Evolutionary conservation across 2,113 vertebrate species (phyloP).

Genomic region (Lagopus leucura): DNA sequence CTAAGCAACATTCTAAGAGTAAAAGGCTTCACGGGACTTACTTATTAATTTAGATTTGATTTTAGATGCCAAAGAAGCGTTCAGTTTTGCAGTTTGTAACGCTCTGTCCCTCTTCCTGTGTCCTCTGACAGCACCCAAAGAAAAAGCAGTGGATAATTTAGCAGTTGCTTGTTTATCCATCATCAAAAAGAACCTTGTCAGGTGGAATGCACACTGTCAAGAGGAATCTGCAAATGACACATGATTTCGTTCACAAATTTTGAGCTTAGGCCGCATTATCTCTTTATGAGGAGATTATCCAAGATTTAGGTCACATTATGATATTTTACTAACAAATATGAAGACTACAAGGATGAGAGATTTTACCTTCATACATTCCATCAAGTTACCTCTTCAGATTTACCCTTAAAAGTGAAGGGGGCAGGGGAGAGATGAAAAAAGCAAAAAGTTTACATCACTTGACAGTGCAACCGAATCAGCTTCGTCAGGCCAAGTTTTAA

Average conservation of each 20-base stretch:
- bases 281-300: not conserved
- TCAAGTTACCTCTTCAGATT: not conserved
- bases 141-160: not conserved
- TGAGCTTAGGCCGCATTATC: not conserved
- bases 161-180: constrained; percentile 41
- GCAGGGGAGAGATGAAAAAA: not conserved
- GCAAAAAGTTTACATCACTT: not conserved
- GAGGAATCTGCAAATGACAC: not conserved
- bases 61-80: constrained; percentile 83
- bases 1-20: not conserved
- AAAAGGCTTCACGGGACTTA: constrained; percentile 69
- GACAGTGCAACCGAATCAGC: not conserved
- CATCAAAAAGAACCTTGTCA: not conserved
- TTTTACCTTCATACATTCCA: not conserved
- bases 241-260: not conserved
- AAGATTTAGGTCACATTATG: not conserved
- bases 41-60: constrained; percentile 88
- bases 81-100: constrained; percentile 75
- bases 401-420: not conserved
- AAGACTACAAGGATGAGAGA: not conserved
- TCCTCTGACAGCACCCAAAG: constrained; percentile 51
- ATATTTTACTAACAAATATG: not conserved
- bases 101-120: constrained; percentile 57
- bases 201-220: not conserved
- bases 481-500: not conserved